Conservation (phyloP, 1,140 invertebrate genomes). For the Eumeta japonica region DNA sequence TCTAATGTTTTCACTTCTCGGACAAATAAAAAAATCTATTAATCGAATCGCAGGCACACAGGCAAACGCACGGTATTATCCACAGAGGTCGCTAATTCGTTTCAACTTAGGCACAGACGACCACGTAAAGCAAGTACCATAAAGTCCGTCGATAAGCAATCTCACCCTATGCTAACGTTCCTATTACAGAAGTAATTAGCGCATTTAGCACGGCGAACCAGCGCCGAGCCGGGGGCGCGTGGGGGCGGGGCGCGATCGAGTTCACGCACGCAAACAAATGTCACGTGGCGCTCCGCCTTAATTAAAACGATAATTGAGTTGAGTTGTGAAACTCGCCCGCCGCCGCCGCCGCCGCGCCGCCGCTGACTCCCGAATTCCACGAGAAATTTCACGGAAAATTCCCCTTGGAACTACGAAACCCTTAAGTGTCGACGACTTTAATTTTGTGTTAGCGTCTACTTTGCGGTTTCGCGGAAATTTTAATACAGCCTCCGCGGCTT, state of each 20-base stretch:
- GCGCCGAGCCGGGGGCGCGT: constrained; percentile 15
- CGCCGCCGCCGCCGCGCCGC: constrained; percentile 14
- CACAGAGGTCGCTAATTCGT: not conserved
- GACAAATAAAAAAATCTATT: too few relatives aligned
- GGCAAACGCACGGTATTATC: too few relatives aligned
- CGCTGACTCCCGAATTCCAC: constrained; percentile 47
- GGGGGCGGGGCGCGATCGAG: constrained; percentile 28
- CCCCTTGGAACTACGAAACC: constrained; percentile 44
- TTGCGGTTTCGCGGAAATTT: constrained; percentile 51
- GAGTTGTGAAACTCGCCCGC: constrained; percentile 54
- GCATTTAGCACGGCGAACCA: constrained; percentile 52
- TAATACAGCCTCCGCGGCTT: constrained; percentile 41
- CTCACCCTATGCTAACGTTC: constrained; percentile 37
- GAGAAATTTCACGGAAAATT: constrained; percentile 47
- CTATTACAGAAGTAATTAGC: constrained; percentile 53
- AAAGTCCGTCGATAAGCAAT: constrained; percentile 48
- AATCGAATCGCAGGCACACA: too few relatives aligned
- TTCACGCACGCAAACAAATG: constrained; percentile 56
- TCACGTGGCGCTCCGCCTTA: constrained; percentile 53
- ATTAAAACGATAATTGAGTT: constrained; percentile 59
- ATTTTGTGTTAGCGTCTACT: constrained; percentile 56
- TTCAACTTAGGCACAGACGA: not conserved
- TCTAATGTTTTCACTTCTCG: too few relatives aligned
- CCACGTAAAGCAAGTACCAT: constrained; percentile 32
- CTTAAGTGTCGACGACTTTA: constrained; percentile 56